Evolutionary conservation across 1,140 invertebrate genomes (phyloP), one percentile per base, ranked within the genome.

Genomic region (Manduca sexta): DNA sequence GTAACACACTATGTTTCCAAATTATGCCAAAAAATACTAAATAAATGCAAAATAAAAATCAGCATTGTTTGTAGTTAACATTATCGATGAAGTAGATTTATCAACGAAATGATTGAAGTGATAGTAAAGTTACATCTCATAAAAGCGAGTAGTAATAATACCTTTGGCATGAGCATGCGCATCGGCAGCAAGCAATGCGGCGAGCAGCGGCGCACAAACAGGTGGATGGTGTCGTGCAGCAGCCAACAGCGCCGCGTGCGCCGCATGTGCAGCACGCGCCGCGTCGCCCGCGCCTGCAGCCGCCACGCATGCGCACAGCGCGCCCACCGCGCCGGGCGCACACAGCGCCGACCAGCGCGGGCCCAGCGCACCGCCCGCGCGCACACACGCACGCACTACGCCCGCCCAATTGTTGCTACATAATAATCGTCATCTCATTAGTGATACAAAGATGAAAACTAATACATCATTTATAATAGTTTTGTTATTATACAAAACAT

Each of bases 391-490:
- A 16, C 69, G 62, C 30, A 83, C 67, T 45, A 83, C 74, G 29
- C 64, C 64, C 41, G 77, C 69, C 79, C 79, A 83, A 39, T 78
- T 80, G 56, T 83, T 83, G 46, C 79, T 83, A 52, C 7, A 29
- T 2, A 37, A 11, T 7, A 11, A 37, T 11, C 29, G 11, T 30
- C 29, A 6, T 30, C 11, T 30, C 33, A 12, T n/a, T n/a, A n/a
- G n/a, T n/a, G n/a, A n/a, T n/a, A n/a, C n/a, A n/a, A n/a, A n/a
- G n/a, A n/a, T n/a, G n/a, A n/a, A n/a, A n/a, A n/a, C n/a, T n/a
- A n/a, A n/a, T n/a, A n/a, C n/a, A n/a, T n/a, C n/a, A n/a, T n/a
- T n/a, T n/a, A n/a, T n/a, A n/a, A n/a, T n/a, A n/a, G n/a, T n/a
- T n/a, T n/a, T n/a, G n/a, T 34, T 34, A 34, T 34, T 4, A 2